Conservation (phyloP, 2,797 vertebrate species). For the Acanthornis magna region DNA sequence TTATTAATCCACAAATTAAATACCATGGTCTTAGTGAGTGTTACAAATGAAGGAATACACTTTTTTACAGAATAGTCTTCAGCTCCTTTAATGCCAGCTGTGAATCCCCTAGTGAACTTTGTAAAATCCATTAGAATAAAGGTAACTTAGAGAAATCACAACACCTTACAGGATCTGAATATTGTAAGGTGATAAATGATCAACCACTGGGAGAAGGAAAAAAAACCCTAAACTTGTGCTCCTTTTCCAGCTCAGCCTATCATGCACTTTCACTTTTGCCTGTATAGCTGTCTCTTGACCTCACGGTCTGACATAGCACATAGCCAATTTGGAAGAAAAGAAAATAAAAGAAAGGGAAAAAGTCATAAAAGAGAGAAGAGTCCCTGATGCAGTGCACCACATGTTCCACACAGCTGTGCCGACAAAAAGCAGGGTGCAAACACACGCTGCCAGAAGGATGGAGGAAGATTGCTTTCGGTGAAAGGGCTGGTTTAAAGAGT, state of each 20-base stretch:
- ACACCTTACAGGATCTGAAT: not conserved
- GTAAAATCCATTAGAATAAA: not conserved
- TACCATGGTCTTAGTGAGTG: not conserved
- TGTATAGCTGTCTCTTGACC: not conserved
- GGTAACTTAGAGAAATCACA: not conserved
- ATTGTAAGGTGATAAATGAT: not conserved
- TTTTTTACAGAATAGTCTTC: not conserved
- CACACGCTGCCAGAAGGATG: not conserved
- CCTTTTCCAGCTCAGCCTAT: not conserved
- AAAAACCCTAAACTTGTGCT: not conserved
- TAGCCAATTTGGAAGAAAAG: not conserved
- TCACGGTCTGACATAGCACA: not conserved
- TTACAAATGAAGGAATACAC: not conserved
- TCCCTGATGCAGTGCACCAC: not conserved
- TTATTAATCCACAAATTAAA: not conserved
- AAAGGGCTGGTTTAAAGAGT: not conserved
- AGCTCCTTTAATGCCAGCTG: not conserved
- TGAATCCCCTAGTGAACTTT: not conserved
- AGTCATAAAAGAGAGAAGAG: not conserved
- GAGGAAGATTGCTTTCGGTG: not conserved
- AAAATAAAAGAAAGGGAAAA: not conserved
- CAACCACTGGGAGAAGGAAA: not conserved
- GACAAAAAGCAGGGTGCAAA: not conserved
- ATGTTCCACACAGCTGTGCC: not conserved
- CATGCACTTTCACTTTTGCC: not conserved